Evolutionary conservation across 1,140 invertebrate genomes (phyloP), one percentile per base, ranked within the genome.

Genomic region (Chironomus striatipennis): DNA sequence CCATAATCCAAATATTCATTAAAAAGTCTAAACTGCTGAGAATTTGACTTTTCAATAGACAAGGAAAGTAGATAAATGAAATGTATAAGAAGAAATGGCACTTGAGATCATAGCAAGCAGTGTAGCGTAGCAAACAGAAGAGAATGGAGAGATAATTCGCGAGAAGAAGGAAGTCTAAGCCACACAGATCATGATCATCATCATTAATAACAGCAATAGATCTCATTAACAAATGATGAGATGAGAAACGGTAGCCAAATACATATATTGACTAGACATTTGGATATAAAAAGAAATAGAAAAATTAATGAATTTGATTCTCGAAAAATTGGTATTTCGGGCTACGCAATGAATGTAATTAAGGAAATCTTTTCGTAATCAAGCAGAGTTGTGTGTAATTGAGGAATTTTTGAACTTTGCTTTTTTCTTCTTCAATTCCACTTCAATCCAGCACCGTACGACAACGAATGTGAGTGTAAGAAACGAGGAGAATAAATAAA

Each of bases 201-300:
- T 57, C 47, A 57, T 57, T 57, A 57, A 57, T 57, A 57, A 57
- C 47, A 57, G n/a, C 12, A n/a, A 57, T 12, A 57, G 12, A 12
- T 57, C 47, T 57, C 47, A 57, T 57, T 57, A 57, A n/a, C 47
- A 15, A 57, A 57, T 57, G 47, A 57, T 57, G 65, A 70, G 47
- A 57, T 57, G 65, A 70, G 65, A 70, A 70, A 70, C 65, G 65
- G 65, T 70, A 70, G 65, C 65, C 64, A 67, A 20, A 67, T 21
- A 18, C n/a, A 70, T 70, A 18, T 18, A 57, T 7, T 18, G 65
- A 70, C 20, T 21, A 57, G 47, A 57, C 47, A 57, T 57, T n/a
- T 12, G 47, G 47, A 57, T 12, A 57, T 5, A 57, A 15, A 15
- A 57, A n/a, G 12, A 57, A 57, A n/a, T 15, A 57, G 5, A 5